A percentile compares a stretch with the other conserved stretches of the same genome.
Conservation (phyloP, 2,113 vertebrate genomes). For the Hydrolagus affinis region DNA sequence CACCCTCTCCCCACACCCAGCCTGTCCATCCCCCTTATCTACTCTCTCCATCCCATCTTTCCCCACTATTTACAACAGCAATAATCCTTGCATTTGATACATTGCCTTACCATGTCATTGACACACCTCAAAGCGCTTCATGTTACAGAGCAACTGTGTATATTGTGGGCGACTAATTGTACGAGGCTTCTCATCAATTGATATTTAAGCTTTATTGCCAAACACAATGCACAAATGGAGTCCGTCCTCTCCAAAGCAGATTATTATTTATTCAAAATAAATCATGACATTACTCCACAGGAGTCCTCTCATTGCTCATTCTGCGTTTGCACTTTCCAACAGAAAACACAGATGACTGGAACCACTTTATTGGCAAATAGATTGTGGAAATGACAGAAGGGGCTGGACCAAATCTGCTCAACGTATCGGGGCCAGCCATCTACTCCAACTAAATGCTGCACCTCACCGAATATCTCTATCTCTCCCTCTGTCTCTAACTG, state of each 20-base stretch:
- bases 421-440: no score
- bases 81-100: neutral
- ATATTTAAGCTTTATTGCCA: neutral
- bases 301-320: conserved; percentile 5
- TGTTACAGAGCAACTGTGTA: neutral
- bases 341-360: neutral
- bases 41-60: no score
- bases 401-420: no score
- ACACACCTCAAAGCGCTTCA: conserved; percentile 1
- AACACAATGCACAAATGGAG: neutral
- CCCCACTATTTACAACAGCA: neutral
- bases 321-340: neutral
- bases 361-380: neutral
- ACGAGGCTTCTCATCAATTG: conserved; percentile 10
- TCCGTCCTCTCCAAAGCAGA: conserved; percentile 14
- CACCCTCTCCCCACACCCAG: no score
- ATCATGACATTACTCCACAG: conserved; percentile 15
- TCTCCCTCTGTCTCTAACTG: neutral
- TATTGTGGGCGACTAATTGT: no score
- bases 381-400: neutral
- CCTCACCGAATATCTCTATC: neutral
- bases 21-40: no score
- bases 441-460: no score
- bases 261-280: conserved; percentile 2
- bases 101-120: neutral